These are phyloP conservation scores for Muntiacus muntjak DNA, from an alignment of 2,113 vertebrate genomes.

Conservation along the genomic window DNA sequence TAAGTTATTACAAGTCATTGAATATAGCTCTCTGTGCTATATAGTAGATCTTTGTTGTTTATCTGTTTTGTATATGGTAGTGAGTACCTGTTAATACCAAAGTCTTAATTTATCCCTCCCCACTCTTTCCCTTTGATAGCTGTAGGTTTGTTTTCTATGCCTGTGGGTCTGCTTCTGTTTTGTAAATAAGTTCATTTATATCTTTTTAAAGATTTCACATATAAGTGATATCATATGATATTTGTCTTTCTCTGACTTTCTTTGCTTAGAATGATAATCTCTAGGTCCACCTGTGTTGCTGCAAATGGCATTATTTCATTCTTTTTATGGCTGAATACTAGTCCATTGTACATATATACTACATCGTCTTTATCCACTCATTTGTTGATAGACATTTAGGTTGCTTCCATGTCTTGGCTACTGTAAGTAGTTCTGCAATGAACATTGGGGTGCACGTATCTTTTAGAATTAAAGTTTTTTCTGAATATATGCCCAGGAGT, in stretches of 20 bases:
- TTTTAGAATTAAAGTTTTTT: neutral
- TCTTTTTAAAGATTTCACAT: neutral
- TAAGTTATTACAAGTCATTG: neutral
- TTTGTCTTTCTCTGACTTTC: neutral
- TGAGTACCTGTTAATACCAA: neutral
- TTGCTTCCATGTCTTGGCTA: neutral
- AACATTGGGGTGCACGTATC: neutral
- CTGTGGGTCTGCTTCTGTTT: neutral
- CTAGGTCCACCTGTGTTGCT: neutral
- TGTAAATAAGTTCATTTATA: neutral
- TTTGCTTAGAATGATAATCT: neutral
- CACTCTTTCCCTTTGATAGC: neutral
- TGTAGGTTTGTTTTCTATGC: neutral
- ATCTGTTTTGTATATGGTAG: neutral
- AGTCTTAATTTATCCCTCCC: neutral
- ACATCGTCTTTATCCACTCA: neutral
- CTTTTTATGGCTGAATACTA: neutral
- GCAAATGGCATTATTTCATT: neutral
- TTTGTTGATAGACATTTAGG: neutral
- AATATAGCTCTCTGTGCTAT: neutral
- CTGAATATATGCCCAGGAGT: neutral
- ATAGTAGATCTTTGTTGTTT: neutral
- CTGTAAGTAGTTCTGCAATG: neutral
- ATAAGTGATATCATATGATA: neutral
- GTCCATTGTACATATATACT: neutral